phyloP scores from a whole-genome alignment of 2,888 invertebrate species.

The Philhelius pedissequus region DNA sequence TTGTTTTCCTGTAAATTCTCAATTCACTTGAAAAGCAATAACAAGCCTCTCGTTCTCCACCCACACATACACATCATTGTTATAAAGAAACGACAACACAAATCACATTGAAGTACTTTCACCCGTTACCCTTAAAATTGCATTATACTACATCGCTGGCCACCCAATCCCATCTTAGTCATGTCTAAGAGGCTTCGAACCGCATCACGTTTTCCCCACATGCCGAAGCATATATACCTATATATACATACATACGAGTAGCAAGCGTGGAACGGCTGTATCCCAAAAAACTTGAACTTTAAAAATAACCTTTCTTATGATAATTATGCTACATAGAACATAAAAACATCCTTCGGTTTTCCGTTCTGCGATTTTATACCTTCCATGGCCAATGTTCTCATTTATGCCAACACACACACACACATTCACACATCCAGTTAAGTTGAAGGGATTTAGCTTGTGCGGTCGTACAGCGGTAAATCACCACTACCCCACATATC shows the following conservation, averaged over 20 bases:
- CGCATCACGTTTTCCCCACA: constrained; percentile 36
- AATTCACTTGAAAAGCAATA: constrained; percentile 52
- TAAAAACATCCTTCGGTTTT: constrained; percentile 24
- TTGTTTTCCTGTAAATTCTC: constrained; percentile 14
- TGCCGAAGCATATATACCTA: constrained; percentile 42
- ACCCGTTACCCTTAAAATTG: constrained; percentile 43
- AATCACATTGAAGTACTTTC: constrained; percentile 64
- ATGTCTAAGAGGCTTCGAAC: constrained; percentile 29
- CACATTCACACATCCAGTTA: not conserved
- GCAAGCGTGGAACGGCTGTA: not conserved
- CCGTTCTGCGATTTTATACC: not conserved
- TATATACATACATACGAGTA: too few relatives aligned
- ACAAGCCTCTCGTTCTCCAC: constrained; percentile 7
- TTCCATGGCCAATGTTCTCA: constrained; percentile 41
- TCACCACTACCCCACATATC: not conserved
- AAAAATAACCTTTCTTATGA: constrained; percentile 63
- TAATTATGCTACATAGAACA: constrained; percentile 53
- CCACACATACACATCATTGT: not conserved
- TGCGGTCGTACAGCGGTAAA: not conserved
- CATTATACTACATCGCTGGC: not conserved
- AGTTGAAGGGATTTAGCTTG: not conserved
- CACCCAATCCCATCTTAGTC: not conserved
- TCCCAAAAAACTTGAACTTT: constrained; percentile 61
- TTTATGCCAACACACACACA: not conserved
- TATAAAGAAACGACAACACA: constrained; percentile 23